A percentile compares a stretch with the other conserved stretches of the same genome.
Evolutionary conservation across 2,797 vertebrate genomes (phyloP).

Genomic region (Argya squamiceps): DNA sequence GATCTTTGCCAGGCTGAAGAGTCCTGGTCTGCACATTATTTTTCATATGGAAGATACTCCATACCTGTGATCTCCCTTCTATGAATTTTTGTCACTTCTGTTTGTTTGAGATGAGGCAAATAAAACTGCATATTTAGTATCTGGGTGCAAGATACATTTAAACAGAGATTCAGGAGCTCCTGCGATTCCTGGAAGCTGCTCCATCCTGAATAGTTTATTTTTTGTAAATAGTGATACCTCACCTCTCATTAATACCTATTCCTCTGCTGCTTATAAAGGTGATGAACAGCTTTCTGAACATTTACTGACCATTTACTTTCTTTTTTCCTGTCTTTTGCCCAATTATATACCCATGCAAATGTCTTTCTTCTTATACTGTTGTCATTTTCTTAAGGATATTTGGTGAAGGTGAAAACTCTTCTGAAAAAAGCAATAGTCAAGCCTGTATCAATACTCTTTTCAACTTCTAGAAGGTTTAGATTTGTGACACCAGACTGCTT

Average conservation of each 20-base stretch:
- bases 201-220: neutral
- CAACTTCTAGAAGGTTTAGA: neutral
- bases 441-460: neutral
- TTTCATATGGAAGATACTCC: neutral
- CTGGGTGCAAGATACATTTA: neutral
- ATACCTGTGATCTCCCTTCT: accelerated
- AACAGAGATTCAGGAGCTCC: neutral
- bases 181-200: neutral
- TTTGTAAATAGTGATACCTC: neutral
- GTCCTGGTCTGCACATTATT: neutral
- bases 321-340: neutral
- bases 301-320: neutral
- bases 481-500: neutral
- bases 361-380: neutral
- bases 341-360: neutral
- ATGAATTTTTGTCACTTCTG: neutral
- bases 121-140: neutral
- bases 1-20: neutral
- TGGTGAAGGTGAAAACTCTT: neutral
- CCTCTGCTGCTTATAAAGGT: neutral
- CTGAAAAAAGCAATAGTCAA: neutral
- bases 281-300: neutral
- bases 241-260: neutral
- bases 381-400: neutral
- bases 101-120: neutral